Evolutionary conservation across 1,140 invertebrate genomes (phyloP), one percentile per base, ranked within the genome.

Genomic region (Latrodectus geometricus): DNA sequence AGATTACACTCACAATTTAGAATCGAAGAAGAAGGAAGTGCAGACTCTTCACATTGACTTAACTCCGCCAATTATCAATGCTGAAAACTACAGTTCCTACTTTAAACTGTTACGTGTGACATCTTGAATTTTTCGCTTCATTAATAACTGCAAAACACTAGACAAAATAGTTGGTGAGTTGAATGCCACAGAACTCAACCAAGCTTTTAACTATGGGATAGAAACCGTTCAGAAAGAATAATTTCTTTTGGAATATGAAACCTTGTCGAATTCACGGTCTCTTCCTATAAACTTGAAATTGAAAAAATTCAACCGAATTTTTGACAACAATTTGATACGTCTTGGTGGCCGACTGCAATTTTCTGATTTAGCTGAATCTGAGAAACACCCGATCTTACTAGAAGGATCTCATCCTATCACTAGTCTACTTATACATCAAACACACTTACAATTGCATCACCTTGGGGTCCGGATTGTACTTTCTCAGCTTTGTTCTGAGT

Each of bases 81-180:
- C 50, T 74, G 20, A 7, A 75, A 35, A 74, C 35, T 83, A 56
- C 49, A 83, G n/a, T n/a, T n/a, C n/a, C n/a, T n/a, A n/a, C n/a
- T n/a, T n/a, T n/a, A n/a, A n/a, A n/a, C n/a, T n/a, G n/a, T n/a
- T n/a, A n/a, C n/a, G n/a, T n/a, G n/a, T n/a, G n/a, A n/a, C n/a
- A n/a, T n/a, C n/a, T n/a, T 83, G 72, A 70, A 74, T 83, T 65
- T n/a, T 61, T 17, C 81, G 72, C 52, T 83, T 83, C 48, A 49
- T 65, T n/a, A 8, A 52, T 17, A 81, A 81, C 68, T 70, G 78
- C 50, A 73, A 56, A 35, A 56, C 0, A 15, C 20, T 17, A 20
- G 21, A 56, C 23, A 69, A 69, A 20, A 52, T 52, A 54, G 73
- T 52, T 9, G n/a, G n/a, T n/a, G n/a, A n/a, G n/a, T n/a, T n/a